A percentile compares a stretch with the other conserved stretches of the same genome.
These are phyloP conservation scores for Acleris holmiana DNA, from an alignment of 2,888 invertebrate genomes.

Conservation along the genomic window DNA sequence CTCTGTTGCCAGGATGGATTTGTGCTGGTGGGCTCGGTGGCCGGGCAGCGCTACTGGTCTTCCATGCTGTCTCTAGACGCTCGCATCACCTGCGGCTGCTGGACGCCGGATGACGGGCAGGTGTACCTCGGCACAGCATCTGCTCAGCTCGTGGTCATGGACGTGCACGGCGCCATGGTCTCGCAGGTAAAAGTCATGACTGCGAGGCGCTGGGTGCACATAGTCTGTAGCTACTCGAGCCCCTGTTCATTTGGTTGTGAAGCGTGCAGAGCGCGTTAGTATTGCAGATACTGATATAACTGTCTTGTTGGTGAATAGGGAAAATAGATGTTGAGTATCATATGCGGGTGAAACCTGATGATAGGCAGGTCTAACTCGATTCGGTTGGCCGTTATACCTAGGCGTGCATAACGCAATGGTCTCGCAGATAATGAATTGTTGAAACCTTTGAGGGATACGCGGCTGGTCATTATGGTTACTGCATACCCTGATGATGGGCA, in stretches of 20 bases:
- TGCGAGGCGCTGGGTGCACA: constrained; percentile 9
- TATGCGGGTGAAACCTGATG: no score
- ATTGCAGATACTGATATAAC: no score
- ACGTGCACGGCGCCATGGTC: constrained; percentile 97
- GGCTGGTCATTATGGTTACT: no score
- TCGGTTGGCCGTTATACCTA: no score
- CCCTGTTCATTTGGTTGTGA: neutral
- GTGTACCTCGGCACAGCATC: constrained; percentile 98
- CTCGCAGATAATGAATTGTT: no score
- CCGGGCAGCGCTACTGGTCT: constrained; percentile 99
- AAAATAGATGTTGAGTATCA: no score
- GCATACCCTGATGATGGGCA: no score
- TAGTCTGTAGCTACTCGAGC: neutral
- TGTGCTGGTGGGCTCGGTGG: constrained; percentile 98
- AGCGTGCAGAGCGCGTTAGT: no score
- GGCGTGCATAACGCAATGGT: no score
- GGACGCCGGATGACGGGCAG: constrained; percentile 99
- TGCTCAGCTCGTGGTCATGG: constrained; percentile 98
- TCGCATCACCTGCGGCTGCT: constrained; percentile 97
- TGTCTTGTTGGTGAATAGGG: no score
- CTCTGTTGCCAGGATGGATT: constrained; percentile 92
- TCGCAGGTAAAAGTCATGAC: constrained; percentile 85
- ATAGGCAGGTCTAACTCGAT: no score
- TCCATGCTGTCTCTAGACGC: constrained; percentile 97
- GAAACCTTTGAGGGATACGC: no score